Evolutionary conservation across 2,888 invertebrate genomes (phyloP), one percentile per base, ranked within the genome.

Genomic region (Chironomus riparius): DNA sequence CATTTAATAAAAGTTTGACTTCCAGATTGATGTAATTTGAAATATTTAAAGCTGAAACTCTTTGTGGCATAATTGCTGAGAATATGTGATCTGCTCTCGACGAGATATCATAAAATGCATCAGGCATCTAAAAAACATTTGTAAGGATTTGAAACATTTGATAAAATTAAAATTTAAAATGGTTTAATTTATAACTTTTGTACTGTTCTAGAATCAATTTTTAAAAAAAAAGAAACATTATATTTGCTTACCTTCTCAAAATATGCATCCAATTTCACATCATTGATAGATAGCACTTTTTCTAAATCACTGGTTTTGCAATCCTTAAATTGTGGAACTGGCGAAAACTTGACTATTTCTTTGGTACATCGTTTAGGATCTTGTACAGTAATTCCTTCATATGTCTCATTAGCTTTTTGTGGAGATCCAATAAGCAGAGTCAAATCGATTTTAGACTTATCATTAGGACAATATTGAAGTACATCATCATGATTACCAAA

Each of bases 401-500:
- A 50, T 7, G 13, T 56, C 13, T 69, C 56, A n/a, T 28, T 50
- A 1, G 69, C 69, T 13, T 69, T 22, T 28, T 10, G 13, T 3
- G 50, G 22, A 1, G 38, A 56, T 56, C 76, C 76, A 28, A 69
- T 56, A 1, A 50, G 13, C 47, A 76, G 28, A 1, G n/a, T 28
- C 7, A 76, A 7, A n/a, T 76, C 69, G 18, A 76, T 50, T 48
- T 69, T 68, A 12, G 76, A 76, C 56, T 69, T 69, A n/a, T 76
- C 69, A 12, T 18, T 18, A 10, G 76, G 76, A 56, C 76, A 76
- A 12, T 69, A 50, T n/a, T 69, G 68, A 7, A 47, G n/a, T 13
- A 56, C 21, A 13, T 22, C 38, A 22, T 69, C 61, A 12, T 65
- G 21, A 65, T 79, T 80, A 5, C 84, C 84, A 78, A 84, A 84